These are phyloP conservation scores for Leptinotarsa undecemlineata DNA, from an alignment of 1,140 invertebrate genomes.

Conservation along the genomic window DNA sequence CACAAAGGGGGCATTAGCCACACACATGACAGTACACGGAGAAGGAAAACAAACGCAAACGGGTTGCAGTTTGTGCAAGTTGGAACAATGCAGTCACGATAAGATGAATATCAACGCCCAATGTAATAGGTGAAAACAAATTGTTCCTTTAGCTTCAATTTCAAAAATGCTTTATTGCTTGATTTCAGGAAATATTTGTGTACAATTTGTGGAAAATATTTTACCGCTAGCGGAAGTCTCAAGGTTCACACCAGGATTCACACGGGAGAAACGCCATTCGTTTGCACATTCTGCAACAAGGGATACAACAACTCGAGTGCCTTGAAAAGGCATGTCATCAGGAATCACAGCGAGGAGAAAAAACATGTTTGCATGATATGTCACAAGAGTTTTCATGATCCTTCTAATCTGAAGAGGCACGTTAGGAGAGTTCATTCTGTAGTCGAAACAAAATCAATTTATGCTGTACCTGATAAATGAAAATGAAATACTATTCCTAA, in stretches of 20 bases:
- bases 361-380: conserved; percentile 1
- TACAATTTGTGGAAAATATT: conserved; percentile 18
- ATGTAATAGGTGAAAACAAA: not conserved
- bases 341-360: conserved; percentile 13
- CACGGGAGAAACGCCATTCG: conserved; percentile 17
- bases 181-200: conserved; percentile 9
- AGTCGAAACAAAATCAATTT: not conserved
- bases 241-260: conserved; percentile 16
- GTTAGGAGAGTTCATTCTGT: not conserved
- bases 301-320: not conserved
- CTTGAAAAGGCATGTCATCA: conserved; percentile 3
- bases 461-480: not conserved
- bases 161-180: not conserved
- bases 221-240: conserved; percentile 6
- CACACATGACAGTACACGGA: conserved; percentile 10
- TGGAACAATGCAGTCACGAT: not conserved
- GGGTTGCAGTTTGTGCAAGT: not conserved
- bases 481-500: no score
- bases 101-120: not conserved
- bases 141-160: not conserved
- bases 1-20: conserved; percentile 2
- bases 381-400: conserved; percentile 18
- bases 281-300: conserved; percentile 7
- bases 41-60: not conserved
- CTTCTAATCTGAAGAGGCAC: conserved; percentile 8